Percentiles rank a stretch among this genome's conserved stretches.
Evolutionary conservation across 2,888 invertebrate species (phyloP).

Genomic region (Invenusta paracnida): DNA sequence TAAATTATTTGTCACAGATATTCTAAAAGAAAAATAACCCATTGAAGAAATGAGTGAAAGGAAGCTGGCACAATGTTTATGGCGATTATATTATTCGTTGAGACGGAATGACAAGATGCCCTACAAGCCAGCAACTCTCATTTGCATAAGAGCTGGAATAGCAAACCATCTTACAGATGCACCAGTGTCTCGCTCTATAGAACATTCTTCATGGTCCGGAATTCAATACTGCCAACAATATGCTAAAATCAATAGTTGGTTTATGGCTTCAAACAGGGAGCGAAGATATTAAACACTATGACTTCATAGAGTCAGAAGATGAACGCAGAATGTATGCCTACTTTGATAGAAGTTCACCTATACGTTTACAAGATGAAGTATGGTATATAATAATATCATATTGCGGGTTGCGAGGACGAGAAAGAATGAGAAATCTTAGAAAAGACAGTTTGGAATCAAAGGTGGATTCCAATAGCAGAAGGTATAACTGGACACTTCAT

Average conservation of each 20-base stretch:
- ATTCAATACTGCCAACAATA: conserved; percentile 28
- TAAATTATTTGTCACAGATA: not conserved
- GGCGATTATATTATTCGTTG: conserved; percentile 25
- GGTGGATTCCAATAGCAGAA: not conserved
- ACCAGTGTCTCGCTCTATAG: conserved; percentile 22
- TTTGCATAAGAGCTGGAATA: conserved; percentile 2
- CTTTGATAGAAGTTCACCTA: conserved; percentile 30
- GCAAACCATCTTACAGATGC: conserved; percentile 26
- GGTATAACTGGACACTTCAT: conserved; percentile 1
- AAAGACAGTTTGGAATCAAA: conserved; percentile 17
- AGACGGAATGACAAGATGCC: not conserved
- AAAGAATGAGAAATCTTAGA: not conserved
- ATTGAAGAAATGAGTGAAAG: not conserved
- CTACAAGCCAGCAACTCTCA: not conserved
- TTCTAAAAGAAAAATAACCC: not conserved
- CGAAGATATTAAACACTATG: conserved; percentile 27
- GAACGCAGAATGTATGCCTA: conserved; percentile 31
- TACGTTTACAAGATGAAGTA: conserved; percentile 24
- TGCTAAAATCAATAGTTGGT: conserved; percentile 27
- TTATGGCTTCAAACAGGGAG: conserved; percentile 24
- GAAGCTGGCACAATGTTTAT: conserved; percentile 27
- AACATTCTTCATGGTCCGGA: conserved; percentile 3
- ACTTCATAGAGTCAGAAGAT: not conserved
- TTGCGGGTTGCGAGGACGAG: conserved; percentile 13
- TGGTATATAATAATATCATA: conserved; percentile 24